A percentile compares a stretch with the other conserved stretches of the same genome.
Evolutionary conservation across 1,140 invertebrate genomes (phyloP).

Genomic region (Tetramorium alpestre): DNA sequence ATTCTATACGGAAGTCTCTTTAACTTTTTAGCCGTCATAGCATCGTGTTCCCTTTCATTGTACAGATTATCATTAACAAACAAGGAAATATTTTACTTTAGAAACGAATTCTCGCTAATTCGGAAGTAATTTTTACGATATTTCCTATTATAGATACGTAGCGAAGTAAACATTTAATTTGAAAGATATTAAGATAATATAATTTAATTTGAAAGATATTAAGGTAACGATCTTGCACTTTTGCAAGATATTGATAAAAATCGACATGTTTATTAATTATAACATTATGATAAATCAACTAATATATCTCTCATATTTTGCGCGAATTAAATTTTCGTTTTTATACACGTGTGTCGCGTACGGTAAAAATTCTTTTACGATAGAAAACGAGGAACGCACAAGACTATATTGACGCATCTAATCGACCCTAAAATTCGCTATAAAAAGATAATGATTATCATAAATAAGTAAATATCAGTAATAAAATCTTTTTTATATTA

Average conservation of each 20-base stretch:
- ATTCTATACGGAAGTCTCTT: constrained; percentile 25
- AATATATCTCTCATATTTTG: neutral
- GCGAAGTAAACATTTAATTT: neutral
- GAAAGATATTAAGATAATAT: too few relatives aligned
- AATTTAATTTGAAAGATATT: neutral
- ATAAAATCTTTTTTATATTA: neutral
- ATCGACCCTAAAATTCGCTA: neutral
- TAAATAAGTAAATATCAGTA: neutral
- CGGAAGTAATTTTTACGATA: neutral
- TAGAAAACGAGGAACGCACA: neutral
- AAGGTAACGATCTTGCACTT: neutral
- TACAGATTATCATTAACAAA: neutral
- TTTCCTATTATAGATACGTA: neutral
- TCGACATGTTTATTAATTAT: neutral
- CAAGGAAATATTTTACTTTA: neutral
- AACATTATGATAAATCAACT: neutral
- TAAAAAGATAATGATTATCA: neutral
- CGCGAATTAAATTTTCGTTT: neutral
- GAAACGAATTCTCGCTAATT: neutral
- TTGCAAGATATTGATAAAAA: neutral
- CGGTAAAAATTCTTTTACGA: neutral
- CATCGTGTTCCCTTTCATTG: neutral
- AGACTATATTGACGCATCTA: neutral
- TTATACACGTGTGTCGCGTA: neutral
- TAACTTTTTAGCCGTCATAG: neutral